A percentile compares a stretch with the other conserved stretches of the same genome.
These are phyloP conservation scores for Nasalis larvatus DNA, from an alignment of 2,113 vertebrate genomes.

Conservation along the genomic window DNA sequence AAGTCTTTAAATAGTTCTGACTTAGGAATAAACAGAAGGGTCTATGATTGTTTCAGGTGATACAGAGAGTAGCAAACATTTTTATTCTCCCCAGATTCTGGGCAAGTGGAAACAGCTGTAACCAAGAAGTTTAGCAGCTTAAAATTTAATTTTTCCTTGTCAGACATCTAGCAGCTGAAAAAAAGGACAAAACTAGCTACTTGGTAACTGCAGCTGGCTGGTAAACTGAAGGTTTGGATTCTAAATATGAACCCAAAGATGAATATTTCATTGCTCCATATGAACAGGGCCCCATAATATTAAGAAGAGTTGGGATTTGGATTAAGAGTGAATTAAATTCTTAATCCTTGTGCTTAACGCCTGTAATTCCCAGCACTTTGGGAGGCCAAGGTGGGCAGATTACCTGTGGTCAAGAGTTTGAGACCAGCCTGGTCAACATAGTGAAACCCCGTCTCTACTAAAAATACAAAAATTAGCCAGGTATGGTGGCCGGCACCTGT, in stretches of 20 bases:
- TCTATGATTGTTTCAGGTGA: not conserved
- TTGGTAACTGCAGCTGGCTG: not conserved
- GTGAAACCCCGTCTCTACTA: no score
- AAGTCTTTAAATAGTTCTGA: slow-evolving; percentile 36
- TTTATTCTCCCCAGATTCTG: slow-evolving; percentile 15
- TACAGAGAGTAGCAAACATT: not conserved
- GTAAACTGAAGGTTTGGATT: not conserved
- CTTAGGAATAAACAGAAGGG: not conserved
- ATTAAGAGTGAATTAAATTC: not conserved
- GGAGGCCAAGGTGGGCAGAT: no score
- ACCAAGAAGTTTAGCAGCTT: slow-evolving; percentile 30
- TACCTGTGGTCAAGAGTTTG: no score
- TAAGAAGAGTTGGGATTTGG: not conserved
- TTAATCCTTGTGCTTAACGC: no score
- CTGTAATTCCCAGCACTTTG: no score
- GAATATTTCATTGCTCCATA: not conserved
- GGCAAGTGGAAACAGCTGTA: slow-evolving; percentile 30
- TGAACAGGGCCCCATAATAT: not conserved
- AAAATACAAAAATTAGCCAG: no score
- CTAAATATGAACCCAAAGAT: slow-evolving; percentile 6
- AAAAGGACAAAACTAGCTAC: not conserved
- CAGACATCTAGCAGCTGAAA: not conserved
- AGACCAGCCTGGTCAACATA: no score
- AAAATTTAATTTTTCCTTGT: slow-evolving; percentile 37
- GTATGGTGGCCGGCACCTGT: no score